Conservation (phyloP, 2,113 vertebrate species). For the Mellivora capensis region DNA sequence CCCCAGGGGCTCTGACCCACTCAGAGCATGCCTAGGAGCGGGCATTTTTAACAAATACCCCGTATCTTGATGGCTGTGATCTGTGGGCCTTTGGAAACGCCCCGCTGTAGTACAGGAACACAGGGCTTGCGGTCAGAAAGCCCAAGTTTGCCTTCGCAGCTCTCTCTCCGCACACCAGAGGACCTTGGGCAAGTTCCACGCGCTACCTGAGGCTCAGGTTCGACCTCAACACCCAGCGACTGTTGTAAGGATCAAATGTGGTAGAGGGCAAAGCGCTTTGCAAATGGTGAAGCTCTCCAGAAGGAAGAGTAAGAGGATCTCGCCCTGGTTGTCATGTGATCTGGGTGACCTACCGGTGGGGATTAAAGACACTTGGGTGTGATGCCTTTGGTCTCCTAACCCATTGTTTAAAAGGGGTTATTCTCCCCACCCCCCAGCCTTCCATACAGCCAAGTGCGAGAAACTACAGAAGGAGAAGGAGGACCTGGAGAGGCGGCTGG, state of each 20-base stretch:
- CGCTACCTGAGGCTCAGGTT: not conserved
- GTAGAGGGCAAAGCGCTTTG: not conserved
- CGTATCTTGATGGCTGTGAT: not conserved
- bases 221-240: too few species aligned
- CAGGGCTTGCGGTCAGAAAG: not conserved
- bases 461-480: constrained; percentile 92
- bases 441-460: constrained; percentile 88
- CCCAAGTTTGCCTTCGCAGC: not conserved
- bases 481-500: constrained; percentile 88
- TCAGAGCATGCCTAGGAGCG: not conserved
- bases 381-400: rapidly evolving
- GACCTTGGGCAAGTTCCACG: not conserved
- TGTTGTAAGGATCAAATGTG: rapidly evolving
- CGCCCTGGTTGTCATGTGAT: rapidly evolving
- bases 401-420: rapidly evolving
- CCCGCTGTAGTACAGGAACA: not conserved
- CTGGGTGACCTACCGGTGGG: rapidly evolving
- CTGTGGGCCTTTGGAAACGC: not conserved
- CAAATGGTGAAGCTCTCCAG: rapidly evolving
- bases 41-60: not conserved
- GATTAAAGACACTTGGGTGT: rapidly evolving
- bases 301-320: not conserved
- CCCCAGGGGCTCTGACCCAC: not conserved
- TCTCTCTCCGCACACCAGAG: rapidly evolving
- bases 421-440: constrained; percentile 82